phyloP scores from a whole-genome alignment of 1,140 invertebrate genomes.

The Cardiocondyla obscurior region DNA sequence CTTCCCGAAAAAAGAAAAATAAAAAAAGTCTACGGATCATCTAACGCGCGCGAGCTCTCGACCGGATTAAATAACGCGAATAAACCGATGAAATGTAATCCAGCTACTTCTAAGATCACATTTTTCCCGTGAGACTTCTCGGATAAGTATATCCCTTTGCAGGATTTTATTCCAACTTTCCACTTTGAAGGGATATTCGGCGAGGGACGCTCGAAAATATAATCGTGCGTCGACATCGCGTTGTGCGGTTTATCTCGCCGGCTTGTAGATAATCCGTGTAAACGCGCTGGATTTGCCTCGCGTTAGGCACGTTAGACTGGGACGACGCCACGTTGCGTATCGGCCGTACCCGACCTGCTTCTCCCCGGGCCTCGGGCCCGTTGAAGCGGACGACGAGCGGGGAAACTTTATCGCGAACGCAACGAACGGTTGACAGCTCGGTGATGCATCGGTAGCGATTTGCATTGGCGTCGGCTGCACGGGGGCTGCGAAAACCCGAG shows the following conservation, averaged over 20 bases:
- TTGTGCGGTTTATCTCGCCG: constrained; percentile 22
- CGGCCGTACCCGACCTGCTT: constrained; percentile 60
- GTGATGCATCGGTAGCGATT: constrained; percentile 76
- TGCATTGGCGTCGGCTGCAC: constrained; percentile 69
- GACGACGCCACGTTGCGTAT: constrained; percentile 47
- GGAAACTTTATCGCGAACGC: constrained; percentile 74
- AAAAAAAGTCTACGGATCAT: not conserved
- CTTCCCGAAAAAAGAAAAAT: too few relatives aligned
- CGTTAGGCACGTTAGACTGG: not conserved
- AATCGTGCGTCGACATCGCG: not conserved
- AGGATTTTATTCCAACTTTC: not conserved
- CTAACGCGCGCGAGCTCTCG: not conserved
- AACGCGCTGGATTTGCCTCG: constrained; percentile 7
- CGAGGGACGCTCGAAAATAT: constrained; percentile 12
- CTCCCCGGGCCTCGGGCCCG: constrained; percentile 41
- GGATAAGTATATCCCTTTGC: not conserved
- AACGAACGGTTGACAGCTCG: constrained; percentile 72
- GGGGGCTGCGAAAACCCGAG: not conserved
- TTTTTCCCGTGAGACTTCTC: not conserved
- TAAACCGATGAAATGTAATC: too few relatives aligned
- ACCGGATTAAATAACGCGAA: not conserved
- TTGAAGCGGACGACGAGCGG: constrained; percentile 63
- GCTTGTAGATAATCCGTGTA: constrained; percentile 41
- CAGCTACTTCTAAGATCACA: not conserved
- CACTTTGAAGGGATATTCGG: not conserved